phyloP scores from a whole-genome alignment of 2,888 invertebrate genomes.

The Limulus polyphemus region DNA sequence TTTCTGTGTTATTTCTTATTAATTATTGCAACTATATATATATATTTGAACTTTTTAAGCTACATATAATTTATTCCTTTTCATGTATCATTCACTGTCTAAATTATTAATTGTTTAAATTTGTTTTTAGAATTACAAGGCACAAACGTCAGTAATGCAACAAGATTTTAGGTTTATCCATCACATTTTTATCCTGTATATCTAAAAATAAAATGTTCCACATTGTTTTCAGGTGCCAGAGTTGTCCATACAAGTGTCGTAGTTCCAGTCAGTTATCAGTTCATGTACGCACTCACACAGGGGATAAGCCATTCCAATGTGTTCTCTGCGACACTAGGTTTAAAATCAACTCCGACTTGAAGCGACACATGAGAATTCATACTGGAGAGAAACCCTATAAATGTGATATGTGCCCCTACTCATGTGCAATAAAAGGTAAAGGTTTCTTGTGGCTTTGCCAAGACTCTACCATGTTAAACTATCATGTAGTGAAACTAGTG shows the following conservation, averaged over 20 bases:
- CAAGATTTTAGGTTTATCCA: too few relatives aligned
- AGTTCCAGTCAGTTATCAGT: slow-evolving; percentile 41
- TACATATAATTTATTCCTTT: too few relatives aligned
- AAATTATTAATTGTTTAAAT: too few relatives aligned
- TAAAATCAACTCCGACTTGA: slow-evolving; percentile 40
- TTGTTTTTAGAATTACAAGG: too few relatives aligned
- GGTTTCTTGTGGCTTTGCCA: not conserved
- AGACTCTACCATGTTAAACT: too few relatives aligned
- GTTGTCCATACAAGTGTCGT: slow-evolving; percentile 40
- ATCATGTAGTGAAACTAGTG: too few relatives aligned
- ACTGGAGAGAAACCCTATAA: slow-evolving; percentile 36
- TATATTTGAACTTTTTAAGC: too few relatives aligned
- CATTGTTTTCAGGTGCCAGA: slow-evolving; percentile 37
- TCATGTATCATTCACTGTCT: too few relatives aligned
- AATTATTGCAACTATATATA: too few relatives aligned
- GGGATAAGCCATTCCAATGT: slow-evolving; percentile 20
- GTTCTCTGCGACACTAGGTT: slow-evolving; percentile 36
- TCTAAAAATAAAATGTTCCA: not conserved
- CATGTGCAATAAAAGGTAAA: not conserved
- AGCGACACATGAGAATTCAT: slow-evolving; percentile 36
- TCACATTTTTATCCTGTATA: too few relatives aligned
- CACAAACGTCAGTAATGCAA: too few relatives aligned
- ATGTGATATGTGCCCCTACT: slow-evolving; percentile 32
- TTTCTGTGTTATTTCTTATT: too few relatives aligned
- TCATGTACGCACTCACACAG: slow-evolving; percentile 41